These are phyloP conservation scores for Agapetus fuscipes DNA, from an alignment of 2,888 invertebrate species.

Conservation along the genomic window DNA sequence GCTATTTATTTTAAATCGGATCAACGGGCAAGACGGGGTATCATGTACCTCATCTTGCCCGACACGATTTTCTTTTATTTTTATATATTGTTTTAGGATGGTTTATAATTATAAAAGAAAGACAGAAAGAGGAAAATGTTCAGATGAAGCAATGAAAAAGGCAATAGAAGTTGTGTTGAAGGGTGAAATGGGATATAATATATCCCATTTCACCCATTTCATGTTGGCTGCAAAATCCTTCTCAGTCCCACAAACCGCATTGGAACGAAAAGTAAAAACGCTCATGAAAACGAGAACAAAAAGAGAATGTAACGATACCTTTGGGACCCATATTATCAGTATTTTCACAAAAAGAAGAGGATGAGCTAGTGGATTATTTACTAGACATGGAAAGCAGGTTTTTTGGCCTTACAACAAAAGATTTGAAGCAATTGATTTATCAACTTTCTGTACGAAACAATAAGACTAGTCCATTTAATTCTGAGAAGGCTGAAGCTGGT, in stretches of 20 bases:
- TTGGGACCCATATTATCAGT: conserved; percentile 1
- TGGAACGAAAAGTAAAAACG: conserved; percentile 3
- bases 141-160: too few relatives aligned
- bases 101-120: too few relatives aligned
- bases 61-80: too few relatives aligned
- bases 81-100: too few relatives aligned
- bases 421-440: too few relatives aligned
- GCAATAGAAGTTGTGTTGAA: conserved; percentile 2
- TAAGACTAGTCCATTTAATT: neutral
- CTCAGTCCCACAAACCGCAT: conserved; percentile 3
- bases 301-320: conserved; percentile 1
- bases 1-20: too few relatives aligned
- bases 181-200: conserved; percentile 2
- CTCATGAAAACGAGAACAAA: neutral
- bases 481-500: neutral
- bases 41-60: too few relatives aligned
- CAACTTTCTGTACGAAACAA: neutral
- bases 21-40: too few relatives aligned
- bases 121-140: too few relatives aligned
- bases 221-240: conserved; percentile 2
- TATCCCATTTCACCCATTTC: too few relatives aligned
- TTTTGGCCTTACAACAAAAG: neutral
- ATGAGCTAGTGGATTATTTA: conserved; percentile 4
- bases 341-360: conserved; percentile 2
- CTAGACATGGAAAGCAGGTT: neutral